A percentile compares a stretch with the other conserved stretches of the same genome.
phyloP scores from a whole-genome alignment of 1,140 invertebrate genomes.

The Phenacoccus solenopsis region DNA sequence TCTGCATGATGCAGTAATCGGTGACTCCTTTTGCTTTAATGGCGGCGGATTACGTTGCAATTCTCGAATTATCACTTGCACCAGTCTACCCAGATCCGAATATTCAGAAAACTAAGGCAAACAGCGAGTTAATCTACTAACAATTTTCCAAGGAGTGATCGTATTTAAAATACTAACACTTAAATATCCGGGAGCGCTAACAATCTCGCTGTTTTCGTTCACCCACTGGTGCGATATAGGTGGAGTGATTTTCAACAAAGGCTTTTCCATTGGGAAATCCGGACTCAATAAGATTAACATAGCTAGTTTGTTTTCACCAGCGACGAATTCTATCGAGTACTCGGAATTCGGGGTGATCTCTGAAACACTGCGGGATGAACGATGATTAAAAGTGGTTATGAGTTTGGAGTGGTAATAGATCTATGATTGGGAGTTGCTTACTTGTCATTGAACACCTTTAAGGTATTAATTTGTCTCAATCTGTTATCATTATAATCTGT shows the following conservation, averaged over 20 bases:
- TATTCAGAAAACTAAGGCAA: slow-evolving; percentile 48
- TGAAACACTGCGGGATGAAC: slow-evolving; percentile 40
- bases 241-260: slow-evolving; percentile 50
- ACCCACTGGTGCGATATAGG: slow-evolving; percentile 54
- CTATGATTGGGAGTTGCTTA: too few species aligned
- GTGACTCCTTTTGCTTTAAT: slow-evolving; percentile 19
- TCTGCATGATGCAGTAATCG: background rate
- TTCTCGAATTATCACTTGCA: slow-evolving; percentile 62
- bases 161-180: slow-evolving; percentile 37
- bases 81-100: slow-evolving; percentile 61
- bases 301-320: slow-evolving; percentile 45
- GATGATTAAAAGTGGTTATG: too few species aligned
- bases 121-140: background rate
- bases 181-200: slow-evolving; percentile 52
- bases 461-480: slow-evolving; percentile 46
- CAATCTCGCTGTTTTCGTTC: slow-evolving; percentile 47
- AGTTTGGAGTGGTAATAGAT: background rate
- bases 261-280: slow-evolving; percentile 61
- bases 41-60: slow-evolving; percentile 51
- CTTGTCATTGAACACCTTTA: slow-evolving; percentile 54
- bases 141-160: background rate
- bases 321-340: slow-evolving; percentile 53
- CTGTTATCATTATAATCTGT: background rate
- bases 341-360: slow-evolving; percentile 53
- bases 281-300: slow-evolving; percentile 48